Evolutionary conservation across 2,797 vertebrate genomes (phyloP).

Genomic region (Brotogeris chrysoptera): DNA sequence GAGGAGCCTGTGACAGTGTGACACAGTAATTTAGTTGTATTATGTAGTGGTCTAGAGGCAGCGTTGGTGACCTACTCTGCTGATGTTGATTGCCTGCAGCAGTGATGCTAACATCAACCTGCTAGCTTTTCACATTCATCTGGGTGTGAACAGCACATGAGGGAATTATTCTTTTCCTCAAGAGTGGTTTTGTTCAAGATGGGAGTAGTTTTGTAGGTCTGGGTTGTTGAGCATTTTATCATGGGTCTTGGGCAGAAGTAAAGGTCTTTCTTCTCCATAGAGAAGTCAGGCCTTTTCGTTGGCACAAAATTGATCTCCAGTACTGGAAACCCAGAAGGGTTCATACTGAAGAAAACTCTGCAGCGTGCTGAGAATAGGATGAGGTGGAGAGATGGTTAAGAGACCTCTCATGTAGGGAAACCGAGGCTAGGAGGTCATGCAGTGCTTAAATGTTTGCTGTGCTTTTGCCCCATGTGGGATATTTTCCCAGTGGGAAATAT

Average conservation of each 20-base stretch:
- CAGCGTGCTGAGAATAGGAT: neutral
- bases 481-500: neutral
- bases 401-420: neutral
- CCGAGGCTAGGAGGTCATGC: neutral
- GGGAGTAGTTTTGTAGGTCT: neutral
- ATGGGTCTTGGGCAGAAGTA: neutral
- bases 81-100: neutral
- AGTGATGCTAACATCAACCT: neutral
- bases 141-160: neutral
- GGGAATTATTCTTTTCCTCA: neutral
- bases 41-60: neutral
- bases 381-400: neutral
- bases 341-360: neutral
- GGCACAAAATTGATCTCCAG: neutral
- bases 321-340: neutral
- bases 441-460: neutral
- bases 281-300: neutral
- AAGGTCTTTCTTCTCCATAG: neutral
- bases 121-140: neutral
- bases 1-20: neutral
- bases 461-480: neutral
- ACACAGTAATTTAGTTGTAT: neutral
- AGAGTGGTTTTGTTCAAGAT: neutral
- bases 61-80: neutral
- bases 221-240: neutral